Conservation (phyloP, 1,140 invertebrate genomes). For the Arion vulgaris region DNA sequence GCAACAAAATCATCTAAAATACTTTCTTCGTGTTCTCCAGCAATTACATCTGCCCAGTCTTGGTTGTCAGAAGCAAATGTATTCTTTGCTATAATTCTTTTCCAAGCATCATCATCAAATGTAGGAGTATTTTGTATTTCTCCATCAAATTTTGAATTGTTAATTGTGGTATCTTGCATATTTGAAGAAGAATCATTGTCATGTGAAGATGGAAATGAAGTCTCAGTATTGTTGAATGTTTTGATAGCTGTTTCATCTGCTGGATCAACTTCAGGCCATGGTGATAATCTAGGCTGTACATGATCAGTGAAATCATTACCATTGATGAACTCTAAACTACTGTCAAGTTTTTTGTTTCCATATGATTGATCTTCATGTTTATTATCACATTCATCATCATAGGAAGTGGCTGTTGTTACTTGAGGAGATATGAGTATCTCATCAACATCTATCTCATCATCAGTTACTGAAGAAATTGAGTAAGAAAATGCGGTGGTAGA, state of each 20-base stretch:
- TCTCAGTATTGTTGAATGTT: not conserved
- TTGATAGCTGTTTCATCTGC: slow-evolving; percentile 38
- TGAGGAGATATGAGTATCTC: not conserved
- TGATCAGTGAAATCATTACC: not conserved
- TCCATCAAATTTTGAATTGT: not conserved
- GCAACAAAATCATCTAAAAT: slow-evolving; percentile 41
- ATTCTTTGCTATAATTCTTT: slow-evolving; percentile 47
- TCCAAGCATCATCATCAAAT: slow-evolving; percentile 40
- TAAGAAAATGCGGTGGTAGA: not conserved
- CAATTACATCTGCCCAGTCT: slow-evolving; percentile 31
- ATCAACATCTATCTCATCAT: slow-evolving; percentile 10
- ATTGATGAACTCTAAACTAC: too few species aligned
- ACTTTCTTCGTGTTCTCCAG: slow-evolving; percentile 23
- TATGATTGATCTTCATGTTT: not conserved
- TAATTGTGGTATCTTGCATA: not conserved
- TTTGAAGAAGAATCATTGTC: not conserved
- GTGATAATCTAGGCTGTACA: not conserved
- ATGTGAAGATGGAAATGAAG: not conserved
- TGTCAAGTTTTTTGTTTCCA: not conserved
- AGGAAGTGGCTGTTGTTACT: not conserved
- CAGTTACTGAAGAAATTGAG: not conserved
- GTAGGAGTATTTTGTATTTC: not conserved
- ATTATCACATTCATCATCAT: not conserved
- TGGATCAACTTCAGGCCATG: slow-evolving; percentile 31
- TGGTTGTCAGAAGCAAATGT: slow-evolving; percentile 39